Conservation (phyloP, 2,113 vertebrate genomes). For the Galemys pyrenaicus region DNA sequence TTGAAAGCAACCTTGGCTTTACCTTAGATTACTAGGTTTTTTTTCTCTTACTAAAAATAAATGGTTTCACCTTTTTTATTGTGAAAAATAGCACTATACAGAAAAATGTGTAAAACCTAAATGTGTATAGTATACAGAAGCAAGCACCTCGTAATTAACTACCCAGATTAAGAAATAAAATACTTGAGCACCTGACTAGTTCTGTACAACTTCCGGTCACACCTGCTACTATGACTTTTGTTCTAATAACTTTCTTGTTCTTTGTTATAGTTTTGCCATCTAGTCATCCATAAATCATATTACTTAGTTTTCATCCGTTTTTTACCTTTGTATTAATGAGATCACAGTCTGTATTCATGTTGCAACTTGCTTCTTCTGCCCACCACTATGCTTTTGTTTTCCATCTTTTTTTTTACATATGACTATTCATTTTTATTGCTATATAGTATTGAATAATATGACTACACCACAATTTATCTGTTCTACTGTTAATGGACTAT, state of each 20-base stretch:
- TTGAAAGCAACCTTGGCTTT: background rate
- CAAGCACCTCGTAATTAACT: background rate
- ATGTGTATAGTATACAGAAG: background rate
- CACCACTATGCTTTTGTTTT: constrained; percentile 12
- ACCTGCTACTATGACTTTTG: background rate
- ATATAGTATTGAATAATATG: background rate
- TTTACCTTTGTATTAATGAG: background rate
- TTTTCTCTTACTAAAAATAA: constrained; percentile 21
- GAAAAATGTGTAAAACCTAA: background rate
- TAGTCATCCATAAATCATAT: background rate
- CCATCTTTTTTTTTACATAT: constrained; percentile 31
- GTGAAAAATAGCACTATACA: constrained; percentile 17
- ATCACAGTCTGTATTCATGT: background rate
- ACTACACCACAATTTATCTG: background rate
- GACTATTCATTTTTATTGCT: background rate
- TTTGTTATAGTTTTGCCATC: constrained; percentile 20
- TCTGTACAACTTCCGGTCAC: background rate
- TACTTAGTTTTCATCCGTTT: constrained; percentile 4
- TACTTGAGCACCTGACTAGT: background rate
- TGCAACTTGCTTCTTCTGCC: background rate
- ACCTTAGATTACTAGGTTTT: constrained; percentile 3
- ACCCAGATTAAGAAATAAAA: background rate
- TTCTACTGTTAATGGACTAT: background rate
- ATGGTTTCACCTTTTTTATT: constrained; percentile 8
- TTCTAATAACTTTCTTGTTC: background rate